Conservation (phyloP, 2,797 vertebrate species). For the Bucorvus abyssinicus region DNA sequence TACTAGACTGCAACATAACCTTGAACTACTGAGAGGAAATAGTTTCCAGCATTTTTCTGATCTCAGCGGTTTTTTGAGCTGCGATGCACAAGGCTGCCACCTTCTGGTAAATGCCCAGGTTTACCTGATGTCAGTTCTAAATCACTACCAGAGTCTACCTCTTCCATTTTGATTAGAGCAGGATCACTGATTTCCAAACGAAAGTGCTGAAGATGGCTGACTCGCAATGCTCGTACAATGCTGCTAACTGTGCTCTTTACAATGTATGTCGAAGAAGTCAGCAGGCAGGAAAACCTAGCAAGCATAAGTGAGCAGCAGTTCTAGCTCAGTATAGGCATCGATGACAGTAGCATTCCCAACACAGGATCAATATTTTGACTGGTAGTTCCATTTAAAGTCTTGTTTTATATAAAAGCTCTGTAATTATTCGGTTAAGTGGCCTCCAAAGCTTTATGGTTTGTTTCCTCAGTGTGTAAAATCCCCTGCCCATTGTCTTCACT, state of each 20-base stretch:
- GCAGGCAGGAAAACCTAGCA: background rate
- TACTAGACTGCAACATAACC: background rate
- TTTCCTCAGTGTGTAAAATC: background rate
- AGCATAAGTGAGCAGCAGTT: background rate
- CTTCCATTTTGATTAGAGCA: background rate
- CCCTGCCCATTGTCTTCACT: background rate
- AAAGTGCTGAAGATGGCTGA: background rate
- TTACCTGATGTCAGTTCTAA: background rate
- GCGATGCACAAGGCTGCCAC: constrained; percentile 51
- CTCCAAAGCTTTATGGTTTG: background rate
- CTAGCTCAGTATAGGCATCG: background rate
- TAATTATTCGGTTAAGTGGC: background rate
- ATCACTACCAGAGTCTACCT: background rate
- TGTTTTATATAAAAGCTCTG: background rate
- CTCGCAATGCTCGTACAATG: background rate
- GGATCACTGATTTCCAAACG: background rate
- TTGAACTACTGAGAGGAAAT: background rate
- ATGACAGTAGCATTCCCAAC: background rate
- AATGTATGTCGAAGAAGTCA: background rate
- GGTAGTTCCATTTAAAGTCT: background rate
- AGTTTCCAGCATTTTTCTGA: background rate
- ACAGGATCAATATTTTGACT: background rate
- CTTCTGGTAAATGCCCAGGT: constrained; percentile 21
- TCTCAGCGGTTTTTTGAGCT: background rate
- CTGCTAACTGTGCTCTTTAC: background rate